Conservation (phyloP, 2,888 invertebrate genomes). For the Luperina testacea region DNA sequence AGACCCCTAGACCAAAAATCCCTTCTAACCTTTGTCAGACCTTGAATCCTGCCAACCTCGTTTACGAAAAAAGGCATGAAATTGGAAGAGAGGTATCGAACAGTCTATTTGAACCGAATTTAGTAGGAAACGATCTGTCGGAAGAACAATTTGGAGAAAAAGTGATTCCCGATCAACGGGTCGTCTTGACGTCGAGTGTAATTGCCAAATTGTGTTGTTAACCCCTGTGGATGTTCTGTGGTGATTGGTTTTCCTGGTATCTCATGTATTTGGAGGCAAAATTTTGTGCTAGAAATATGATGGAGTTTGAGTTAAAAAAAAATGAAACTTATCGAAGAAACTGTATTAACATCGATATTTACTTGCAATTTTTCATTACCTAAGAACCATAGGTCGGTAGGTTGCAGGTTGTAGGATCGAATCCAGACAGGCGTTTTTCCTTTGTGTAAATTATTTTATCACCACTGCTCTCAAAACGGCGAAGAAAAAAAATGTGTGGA, state of each 20-base stretch:
- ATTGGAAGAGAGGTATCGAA: conserved; percentile 49
- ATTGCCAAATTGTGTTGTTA: conserved; percentile 55
- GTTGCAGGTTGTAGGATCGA: neutral
- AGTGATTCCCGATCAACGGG: conserved; percentile 49
- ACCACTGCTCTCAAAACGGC: neutral
- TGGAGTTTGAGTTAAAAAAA: neutral
- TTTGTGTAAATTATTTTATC: neutral
- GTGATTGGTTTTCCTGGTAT: conserved; percentile 2
- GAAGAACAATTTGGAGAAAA: conserved; percentile 58
- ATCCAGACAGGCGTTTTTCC: neutral
- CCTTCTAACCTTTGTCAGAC: neutral
- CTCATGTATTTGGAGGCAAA: neutral
- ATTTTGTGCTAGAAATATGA: neutral
- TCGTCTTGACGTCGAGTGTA: conserved; percentile 53
- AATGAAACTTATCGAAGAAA: neutral
- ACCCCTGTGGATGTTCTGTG: conserved; percentile 13
- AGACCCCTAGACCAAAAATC: neutral
- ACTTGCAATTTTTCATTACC: neutral
- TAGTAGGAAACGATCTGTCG: conserved; percentile 49
- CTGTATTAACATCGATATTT: neutral
- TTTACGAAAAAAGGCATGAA: conserved; percentile 23
- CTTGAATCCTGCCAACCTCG: neutral
- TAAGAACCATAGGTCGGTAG: neutral
- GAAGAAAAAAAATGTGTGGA: neutral
- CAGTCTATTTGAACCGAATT: conserved; percentile 52